phyloP scores from a whole-genome alignment of 2,888 invertebrate species.

The Labia minor region DNA sequence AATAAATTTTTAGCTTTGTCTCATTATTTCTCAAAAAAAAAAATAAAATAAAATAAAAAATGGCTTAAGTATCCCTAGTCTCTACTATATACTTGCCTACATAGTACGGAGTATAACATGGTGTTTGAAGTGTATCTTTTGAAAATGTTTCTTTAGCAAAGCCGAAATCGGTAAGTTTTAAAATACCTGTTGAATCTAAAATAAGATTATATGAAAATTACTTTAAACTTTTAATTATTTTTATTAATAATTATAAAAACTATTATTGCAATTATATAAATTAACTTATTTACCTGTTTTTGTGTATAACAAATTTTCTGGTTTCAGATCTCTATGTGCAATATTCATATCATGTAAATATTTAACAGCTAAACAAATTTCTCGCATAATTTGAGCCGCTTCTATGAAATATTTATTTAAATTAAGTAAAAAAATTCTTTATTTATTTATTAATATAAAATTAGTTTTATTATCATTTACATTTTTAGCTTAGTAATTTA shows the following conservation, averaged over 20 bases:
- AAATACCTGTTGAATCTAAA: conserved; percentile 54
- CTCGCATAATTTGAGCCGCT: conserved; percentile 89
- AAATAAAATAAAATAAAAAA: conserved; percentile 17
- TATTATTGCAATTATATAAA: too few species aligned
- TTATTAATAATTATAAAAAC: too few species aligned
- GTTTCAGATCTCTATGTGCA: conserved; percentile 95
- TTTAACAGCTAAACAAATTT: conserved; percentile 89
- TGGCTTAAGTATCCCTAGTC: too few species aligned
- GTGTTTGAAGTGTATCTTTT: conserved; percentile 86
- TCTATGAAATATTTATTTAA: conserved; percentile 54
- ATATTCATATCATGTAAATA: conserved; percentile 89
- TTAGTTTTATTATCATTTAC: too few species aligned
- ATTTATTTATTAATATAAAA: too few species aligned
- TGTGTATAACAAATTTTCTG: conserved; percentile 90
- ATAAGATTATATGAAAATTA: conserved; percentile 25
- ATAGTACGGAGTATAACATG: conserved; percentile 98
- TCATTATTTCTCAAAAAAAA: not conserved
- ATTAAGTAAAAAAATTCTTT: too few species aligned
- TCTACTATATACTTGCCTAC: conserved; percentile 68
- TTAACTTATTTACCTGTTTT: conserved; percentile 49
- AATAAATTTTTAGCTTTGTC: too few species aligned
- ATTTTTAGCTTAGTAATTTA: too few species aligned
- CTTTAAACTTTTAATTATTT: not conserved
- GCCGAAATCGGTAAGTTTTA: conserved; percentile 97
- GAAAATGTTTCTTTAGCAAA: conserved; percentile 91